phyloP scores from a whole-genome alignment of 1,140 invertebrate genomes.

The Melanaphis sacchari region DNA sequence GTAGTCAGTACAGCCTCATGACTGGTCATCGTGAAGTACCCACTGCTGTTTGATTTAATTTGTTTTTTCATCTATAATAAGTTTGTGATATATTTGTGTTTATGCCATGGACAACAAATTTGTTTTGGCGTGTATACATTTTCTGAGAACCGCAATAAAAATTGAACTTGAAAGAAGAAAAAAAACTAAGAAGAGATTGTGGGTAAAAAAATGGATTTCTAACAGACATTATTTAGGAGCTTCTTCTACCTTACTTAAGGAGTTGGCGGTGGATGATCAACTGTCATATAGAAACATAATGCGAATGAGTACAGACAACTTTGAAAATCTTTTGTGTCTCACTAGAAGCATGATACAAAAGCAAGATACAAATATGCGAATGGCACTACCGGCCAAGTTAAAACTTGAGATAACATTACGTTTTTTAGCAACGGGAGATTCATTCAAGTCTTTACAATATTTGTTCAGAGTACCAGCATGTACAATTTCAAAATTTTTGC shows the following conservation, averaged over 20 bases:
- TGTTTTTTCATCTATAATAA: conserved; percentile 35
- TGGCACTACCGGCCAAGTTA: conserved; percentile 39
- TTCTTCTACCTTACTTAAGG: conserved; percentile 35
- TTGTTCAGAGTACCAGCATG: conserved; percentile 62
- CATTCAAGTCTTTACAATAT: conserved; percentile 61
- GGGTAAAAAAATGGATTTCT: conserved; percentile 33
- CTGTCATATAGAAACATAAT: conserved; percentile 62
- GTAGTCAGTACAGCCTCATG: conserved; percentile 30
- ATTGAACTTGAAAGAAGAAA: conserved; percentile 6
- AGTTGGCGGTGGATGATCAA: conserved; percentile 22
- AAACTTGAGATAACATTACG: conserved; percentile 52
- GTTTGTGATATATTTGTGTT: conserved; percentile 36
- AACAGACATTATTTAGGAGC: conserved; percentile 27
- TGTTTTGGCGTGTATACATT: conserved; percentile 18
- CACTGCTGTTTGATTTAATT: conserved; percentile 27
- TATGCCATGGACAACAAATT: conserved; percentile 24
- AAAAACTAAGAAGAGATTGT: conserved; percentile 34
- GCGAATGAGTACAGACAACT: conserved; percentile 62
- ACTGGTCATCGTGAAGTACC: conserved; percentile 29
- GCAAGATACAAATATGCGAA: conserved; percentile 48
- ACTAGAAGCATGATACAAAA: conserved; percentile 39
- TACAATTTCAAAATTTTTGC: conserved; percentile 60
- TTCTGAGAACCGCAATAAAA: conserved; percentile 21
- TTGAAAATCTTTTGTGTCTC: conserved; percentile 61
- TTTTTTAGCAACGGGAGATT: conserved; percentile 59